Conservation (phyloP, 2,113 vertebrate genomes). For the Stomatorhinus ivindoensis region DNA sequence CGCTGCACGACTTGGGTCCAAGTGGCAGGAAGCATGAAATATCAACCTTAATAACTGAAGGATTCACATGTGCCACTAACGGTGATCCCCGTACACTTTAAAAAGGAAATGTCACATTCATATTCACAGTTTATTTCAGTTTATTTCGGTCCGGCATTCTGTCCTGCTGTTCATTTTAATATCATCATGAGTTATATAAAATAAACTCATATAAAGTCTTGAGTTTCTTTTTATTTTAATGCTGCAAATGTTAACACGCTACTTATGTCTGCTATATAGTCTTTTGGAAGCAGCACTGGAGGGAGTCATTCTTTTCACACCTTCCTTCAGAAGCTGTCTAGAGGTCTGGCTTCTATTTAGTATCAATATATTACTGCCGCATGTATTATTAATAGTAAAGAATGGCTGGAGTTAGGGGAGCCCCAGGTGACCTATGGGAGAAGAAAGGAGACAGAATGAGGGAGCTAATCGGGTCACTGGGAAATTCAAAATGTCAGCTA, state of each 20-base stretch:
- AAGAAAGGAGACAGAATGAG: constrained; percentile 21
- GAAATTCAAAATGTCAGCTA: constrained; percentile 22
- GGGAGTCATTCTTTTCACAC: background rate
- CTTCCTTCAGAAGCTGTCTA: background rate
- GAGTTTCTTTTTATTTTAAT: background rate
- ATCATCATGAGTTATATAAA: too few relatives aligned
- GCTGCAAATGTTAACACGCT: background rate
- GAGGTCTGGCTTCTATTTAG: constrained; percentile 12
- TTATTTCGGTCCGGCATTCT: background rate
- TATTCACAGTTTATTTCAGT: background rate
- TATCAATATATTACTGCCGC: constrained; percentile 18
- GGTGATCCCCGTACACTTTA: background rate
- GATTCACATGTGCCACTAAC: background rate
- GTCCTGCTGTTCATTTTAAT: background rate
- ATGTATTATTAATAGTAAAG: constrained; percentile 30
- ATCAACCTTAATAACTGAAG: background rate
- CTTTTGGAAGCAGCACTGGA: background rate
- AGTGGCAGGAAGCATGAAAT: background rate
- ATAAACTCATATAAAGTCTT: background rate
- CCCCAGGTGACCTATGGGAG: constrained; percentile 25
- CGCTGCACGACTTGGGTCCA: background rate
- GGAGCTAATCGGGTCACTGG: constrained; percentile 18
- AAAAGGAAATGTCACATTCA: background rate
- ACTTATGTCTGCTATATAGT: background rate
- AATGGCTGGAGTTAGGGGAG: background rate